Base-by-base conservation (phyloP, 1,140 invertebrate genomes). In the Penaeus indicus region DNA sequence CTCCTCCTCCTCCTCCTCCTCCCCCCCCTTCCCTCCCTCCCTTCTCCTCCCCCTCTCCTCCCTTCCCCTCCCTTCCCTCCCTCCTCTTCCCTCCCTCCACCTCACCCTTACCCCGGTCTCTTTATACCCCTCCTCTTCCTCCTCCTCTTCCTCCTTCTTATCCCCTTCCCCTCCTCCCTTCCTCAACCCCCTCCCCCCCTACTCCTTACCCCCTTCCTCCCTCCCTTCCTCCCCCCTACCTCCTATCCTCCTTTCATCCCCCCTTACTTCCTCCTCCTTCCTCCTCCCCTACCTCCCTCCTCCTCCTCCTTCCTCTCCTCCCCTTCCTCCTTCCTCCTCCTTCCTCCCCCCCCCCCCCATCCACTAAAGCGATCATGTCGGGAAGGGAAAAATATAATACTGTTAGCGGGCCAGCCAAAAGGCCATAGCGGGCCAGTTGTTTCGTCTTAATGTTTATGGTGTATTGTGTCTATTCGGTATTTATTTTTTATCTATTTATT, bases 261-360 rank as follows among this genome's bases (percentile, higher is more conserved):
- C 67, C 11, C 19, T 11, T 16, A 1, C n/a, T 11, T 21, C 13
- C 27, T 1, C 13, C 27, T 16, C 67, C 19, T 11, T 16, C 18
- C 13, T 11, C 27, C 11, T 18, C 18, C 27, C 11, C 27, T 18
- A 1, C 27, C 67, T 11, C 27, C 11, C 19, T 18, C 67, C 67
- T 11, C 63, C 63, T 64, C n/a, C 63, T 64, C 63, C 63, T 18
- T 64, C 63, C n/a, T 16, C n/a, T 64, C 63, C n/a, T 64, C 63
- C 63, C n/a, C 63, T n/a, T n/a, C 63, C n/a, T n/a, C 63, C n/a
- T 64, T 64, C 63, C 63, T 64, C n/a, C n/a, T n/a, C 63, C 63
- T n/a, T 32, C 67, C 27, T 18, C 67, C 10, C 27, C 19, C 1
- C 67, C 67, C 11, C 19, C 67, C 18, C 67, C 64, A 38, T 38